Evolutionary conservation across 1,140 invertebrate species (phyloP), one percentile per base, ranked within the genome.

Genomic region (Delia radicum): DNA sequence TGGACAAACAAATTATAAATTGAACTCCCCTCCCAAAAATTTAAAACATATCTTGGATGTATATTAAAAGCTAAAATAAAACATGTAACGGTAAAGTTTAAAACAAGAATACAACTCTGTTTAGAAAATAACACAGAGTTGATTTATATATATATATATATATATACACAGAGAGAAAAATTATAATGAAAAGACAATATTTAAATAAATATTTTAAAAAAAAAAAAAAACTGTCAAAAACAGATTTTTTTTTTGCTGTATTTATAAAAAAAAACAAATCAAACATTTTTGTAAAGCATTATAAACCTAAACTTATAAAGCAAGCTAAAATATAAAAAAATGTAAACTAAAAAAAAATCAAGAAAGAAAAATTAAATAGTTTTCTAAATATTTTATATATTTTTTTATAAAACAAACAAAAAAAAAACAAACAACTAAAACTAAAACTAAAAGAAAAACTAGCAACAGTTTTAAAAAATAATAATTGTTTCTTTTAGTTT

Each of bases 371-470:
- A 24, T 21, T 18, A 31, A 61, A 72, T 71, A 48, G 48, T 55
- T 69, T 75, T 75, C 65, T 75, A 75, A 75, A 75, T 75, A 33
- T 69, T 71, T 46, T 71, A 55, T 69, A 65, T 71, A 75, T 75
- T 62, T 67, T 55, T 46, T 46, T 29, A 46, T 69, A 75, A 75
- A 75, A 67, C n/a, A 71, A 29, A 69, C 33, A 10, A 71, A 48
- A 55, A 69, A 69, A 75, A 69, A 26, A 61, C 8, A 5, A 72
- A 72, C 12, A 65, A 67, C 24, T 28, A 73, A 55, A 28, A 55
- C n/a, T 2, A 15, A 29, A 69, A 31, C 10, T 69, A 42, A 46
- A 72, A 63, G 7, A 69, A 21, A 48, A 69, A 71, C 74, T 71
- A 61, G 46, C 65, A 75, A 28, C 33, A 37, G 48, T 55, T 67